Conservation (phyloP, 2,113 vertebrate species). For the Equus przewalskii region DNA sequence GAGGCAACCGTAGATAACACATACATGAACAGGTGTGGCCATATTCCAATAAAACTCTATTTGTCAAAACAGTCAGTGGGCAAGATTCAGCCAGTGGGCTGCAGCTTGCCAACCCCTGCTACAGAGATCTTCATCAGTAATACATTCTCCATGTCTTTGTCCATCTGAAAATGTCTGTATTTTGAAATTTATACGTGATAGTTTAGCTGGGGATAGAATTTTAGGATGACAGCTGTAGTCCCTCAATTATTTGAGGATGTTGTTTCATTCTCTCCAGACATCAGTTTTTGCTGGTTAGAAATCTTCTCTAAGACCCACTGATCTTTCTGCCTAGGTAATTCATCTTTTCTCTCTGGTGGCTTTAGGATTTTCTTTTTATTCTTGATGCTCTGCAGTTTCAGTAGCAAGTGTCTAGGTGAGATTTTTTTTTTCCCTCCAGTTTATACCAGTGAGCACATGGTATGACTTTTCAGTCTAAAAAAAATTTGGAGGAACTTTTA, state of each 20-base stretch:
- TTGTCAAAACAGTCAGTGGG: no score
- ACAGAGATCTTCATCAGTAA: rapidly evolving
- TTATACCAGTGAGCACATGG: background rate
- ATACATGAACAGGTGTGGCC: rapidly evolving
- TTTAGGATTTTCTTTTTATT: background rate
- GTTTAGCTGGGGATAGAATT: constrained; percentile 10
- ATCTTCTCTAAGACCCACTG: background rate
- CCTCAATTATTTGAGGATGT: background rate
- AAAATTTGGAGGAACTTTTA: background rate
- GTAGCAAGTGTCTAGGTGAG: background rate
- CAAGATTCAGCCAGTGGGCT: no score
- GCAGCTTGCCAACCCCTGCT: background rate
- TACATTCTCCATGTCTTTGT: background rate
- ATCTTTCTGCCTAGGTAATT: no score
- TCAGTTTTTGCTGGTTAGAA: background rate
- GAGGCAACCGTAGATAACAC: background rate
- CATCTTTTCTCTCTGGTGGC: background rate
- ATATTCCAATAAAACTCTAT: background rate
- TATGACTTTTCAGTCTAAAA: background rate
- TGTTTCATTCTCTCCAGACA: background rate
- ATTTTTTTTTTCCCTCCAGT: background rate
- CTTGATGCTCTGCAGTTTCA: background rate
- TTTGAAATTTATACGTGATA: background rate
- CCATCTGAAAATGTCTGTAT: background rate
- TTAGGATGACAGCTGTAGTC: background rate